phyloP scores from a whole-genome alignment of 2,797 vertebrate species.

The Onychomys arenicola region DNA sequence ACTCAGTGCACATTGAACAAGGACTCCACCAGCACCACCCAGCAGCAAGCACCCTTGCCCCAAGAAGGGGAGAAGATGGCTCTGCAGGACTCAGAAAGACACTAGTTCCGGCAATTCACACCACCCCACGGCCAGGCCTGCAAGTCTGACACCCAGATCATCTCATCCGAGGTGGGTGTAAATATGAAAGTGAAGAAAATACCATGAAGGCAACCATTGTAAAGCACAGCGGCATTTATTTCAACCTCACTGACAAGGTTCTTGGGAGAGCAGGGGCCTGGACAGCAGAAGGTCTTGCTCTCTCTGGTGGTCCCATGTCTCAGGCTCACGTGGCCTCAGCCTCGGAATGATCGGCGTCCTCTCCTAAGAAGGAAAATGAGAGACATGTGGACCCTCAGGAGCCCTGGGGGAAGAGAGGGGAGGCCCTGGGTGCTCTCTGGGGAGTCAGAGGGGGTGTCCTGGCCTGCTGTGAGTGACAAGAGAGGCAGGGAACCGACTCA shows the following conservation, averaged over 20 bases:
- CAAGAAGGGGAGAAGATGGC: background rate
- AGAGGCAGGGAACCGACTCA: background rate
- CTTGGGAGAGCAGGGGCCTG: background rate
- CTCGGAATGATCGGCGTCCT: background rate
- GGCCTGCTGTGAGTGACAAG: background rate
- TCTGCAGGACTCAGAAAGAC: background rate
- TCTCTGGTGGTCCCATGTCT: background rate
- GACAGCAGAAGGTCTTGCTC: background rate
- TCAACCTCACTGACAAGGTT: background rate
- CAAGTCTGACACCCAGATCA: no score
- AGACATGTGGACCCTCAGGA: background rate
- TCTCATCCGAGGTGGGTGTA: background rate
- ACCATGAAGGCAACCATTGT: background rate
- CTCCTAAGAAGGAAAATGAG: background rate
- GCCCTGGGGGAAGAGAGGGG: background rate
- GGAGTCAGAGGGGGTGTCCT: background rate
- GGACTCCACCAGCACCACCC: no score
- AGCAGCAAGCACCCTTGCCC: background rate
- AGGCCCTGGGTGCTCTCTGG: no score
- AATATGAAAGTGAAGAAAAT: background rate
- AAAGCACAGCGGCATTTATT: background rate
- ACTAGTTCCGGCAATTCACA: background rate
- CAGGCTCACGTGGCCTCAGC: background rate
- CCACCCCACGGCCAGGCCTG: background rate
- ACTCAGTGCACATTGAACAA: background rate